Percentiles rank a stretch among this genome's conserved stretches.
These are phyloP conservation scores for Agrotis clavis DNA, from an alignment of 2,888 invertebrate genomes.

Conservation along the genomic window DNA sequence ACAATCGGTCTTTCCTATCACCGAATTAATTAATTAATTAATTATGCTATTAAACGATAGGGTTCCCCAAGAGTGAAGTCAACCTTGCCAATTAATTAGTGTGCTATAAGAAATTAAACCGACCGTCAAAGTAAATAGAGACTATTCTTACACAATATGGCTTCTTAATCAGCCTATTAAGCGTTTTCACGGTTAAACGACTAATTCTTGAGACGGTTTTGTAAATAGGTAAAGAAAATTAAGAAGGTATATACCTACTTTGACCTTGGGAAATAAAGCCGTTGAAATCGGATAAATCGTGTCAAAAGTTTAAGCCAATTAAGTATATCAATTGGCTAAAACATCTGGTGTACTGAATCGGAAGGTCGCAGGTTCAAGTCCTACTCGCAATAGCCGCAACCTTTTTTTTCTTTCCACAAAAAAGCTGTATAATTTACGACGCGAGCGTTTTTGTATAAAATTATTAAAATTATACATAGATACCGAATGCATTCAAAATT, in stretches of 20 bases:
- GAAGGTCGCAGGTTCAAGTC: no score
- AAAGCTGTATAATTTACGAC: no score
- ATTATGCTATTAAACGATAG: constrained; percentile 15
- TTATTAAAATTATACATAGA: no score
- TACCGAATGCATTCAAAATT: no score
- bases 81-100: constrained; percentile 16
- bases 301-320: no score
- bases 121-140: neutral
- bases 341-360: no score
- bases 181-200: neutral
- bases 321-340: no score
- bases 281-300: no score
- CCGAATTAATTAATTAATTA: constrained; percentile 30
- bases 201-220: neutral
- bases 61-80: constrained; percentile 1
- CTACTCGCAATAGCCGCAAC: no score
- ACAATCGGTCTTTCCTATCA: neutral
- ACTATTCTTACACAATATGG: neutral
- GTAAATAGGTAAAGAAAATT: neutral
- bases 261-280: neutral
- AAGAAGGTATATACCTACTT: neutral
- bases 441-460: no score
- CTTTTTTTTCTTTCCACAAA: no score
- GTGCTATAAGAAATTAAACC: constrained; percentile 2
- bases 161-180: constrained; percentile 7